Conservation (phyloP, 2,797 vertebrate species). For the Bradypodion pumilum region DNA sequence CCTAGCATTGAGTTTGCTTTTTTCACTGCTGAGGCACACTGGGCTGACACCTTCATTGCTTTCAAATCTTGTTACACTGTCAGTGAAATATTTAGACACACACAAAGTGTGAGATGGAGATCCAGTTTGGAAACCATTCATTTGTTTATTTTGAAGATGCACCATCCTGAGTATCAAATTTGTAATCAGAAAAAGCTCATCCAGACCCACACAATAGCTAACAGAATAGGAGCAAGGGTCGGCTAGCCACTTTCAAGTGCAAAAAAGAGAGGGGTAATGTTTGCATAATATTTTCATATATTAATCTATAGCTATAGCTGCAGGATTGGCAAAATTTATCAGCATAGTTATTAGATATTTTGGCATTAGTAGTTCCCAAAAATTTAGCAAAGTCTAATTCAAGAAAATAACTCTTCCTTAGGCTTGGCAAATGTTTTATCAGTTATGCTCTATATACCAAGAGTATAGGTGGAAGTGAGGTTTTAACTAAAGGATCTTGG, state of each 20-base stretch:
- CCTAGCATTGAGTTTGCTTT: no score
- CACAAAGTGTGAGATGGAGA: background rate
- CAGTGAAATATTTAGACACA: constrained; percentile 35
- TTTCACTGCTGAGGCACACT: no score
- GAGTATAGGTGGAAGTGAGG: background rate
- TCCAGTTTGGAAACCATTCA: background rate
- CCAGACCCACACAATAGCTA: no score
- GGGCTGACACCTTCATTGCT: no score
- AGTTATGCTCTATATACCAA: background rate
- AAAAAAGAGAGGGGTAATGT: background rate
- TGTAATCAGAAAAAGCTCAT: background rate
- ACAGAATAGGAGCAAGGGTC: background rate
- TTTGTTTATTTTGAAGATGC: rapidly evolving
- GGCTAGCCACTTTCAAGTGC: background rate
- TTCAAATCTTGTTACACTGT: background rate
- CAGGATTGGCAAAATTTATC: no score
- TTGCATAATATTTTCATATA: background rate
- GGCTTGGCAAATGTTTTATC: background rate
- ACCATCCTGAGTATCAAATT: rapidly evolving
- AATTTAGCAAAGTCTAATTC: background rate
- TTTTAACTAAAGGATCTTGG: constrained; percentile 36
- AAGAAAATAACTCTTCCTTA: background rate
- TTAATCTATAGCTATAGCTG: background rate
- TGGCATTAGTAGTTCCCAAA: no score
- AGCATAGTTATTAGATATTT: no score